Percentiles rank a stretch among this genome's conserved stretches.
These are phyloP conservation scores for Wasmannia auropunctata DNA, from an alignment of 1,140 invertebrate species.

Conservation along the genomic window DNA sequence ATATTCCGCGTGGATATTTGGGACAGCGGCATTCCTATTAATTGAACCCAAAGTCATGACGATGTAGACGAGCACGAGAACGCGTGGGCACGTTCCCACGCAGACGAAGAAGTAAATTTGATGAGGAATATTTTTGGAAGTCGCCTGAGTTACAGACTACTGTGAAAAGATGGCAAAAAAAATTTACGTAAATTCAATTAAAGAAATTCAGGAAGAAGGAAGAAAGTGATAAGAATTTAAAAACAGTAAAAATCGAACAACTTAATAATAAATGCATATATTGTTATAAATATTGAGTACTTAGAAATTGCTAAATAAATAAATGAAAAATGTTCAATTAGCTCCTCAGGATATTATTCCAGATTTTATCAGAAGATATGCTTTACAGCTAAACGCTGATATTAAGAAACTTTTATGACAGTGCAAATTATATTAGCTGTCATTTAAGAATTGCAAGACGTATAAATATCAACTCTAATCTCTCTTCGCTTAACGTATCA, in stretches of 20 bases:
- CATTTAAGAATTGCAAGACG: neutral
- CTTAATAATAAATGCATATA: neutral
- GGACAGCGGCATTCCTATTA: slow-evolving; percentile 67
- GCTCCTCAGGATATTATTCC: neutral
- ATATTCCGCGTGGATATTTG: slow-evolving; percentile 56
- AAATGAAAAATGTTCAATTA: neutral
- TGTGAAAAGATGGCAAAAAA: neutral
- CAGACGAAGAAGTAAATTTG: neutral
- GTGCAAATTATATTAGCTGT: neutral
- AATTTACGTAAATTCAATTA: neutral
- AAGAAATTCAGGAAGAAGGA: neutral
- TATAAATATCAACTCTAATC: neutral
- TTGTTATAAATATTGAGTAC: neutral
- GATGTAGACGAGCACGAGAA: neutral
- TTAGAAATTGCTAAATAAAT: neutral
- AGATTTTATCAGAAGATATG: neutral
- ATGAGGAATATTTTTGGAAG: neutral
- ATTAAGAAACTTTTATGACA: neutral
- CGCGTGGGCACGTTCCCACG: slow-evolving; percentile 11
- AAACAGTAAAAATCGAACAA: neutral
- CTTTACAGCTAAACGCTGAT: neutral
- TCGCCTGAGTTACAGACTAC: neutral
- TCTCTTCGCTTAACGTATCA: slow-evolving; percentile 5
- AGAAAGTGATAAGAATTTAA: neutral
- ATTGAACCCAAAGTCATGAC: slow-evolving; percentile 44